Conservation (phyloP, 2,113 vertebrate species). For the Hyperopisus bebe region DNA sequence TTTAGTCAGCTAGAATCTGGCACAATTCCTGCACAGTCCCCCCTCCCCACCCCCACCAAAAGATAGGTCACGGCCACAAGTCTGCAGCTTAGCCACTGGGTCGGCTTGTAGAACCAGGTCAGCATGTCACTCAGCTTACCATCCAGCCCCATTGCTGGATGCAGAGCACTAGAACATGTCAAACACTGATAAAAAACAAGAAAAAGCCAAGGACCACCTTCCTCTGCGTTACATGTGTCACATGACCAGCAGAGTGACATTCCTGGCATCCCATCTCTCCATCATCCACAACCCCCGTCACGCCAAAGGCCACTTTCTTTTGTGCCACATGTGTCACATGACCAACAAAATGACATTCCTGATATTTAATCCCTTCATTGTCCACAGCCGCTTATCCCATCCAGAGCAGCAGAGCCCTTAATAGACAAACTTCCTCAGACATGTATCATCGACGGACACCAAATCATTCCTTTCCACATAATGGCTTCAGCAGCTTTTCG, state of each 20-base stretch:
- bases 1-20: not conserved
- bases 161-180: not conserved
- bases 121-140: not conserved
- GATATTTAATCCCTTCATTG: not conserved
- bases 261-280: not conserved
- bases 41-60: not conserved
- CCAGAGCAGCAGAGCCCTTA: not conserved
- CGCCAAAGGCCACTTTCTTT: not conserved
- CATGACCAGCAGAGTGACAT: not conserved
- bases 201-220: not conserved
- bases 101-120: not conserved
- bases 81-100: not conserved
- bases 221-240: not conserved
- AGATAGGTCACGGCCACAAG: not conserved
- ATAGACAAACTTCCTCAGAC: not conserved
- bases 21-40: not conserved
- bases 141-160: not conserved
- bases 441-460: not conserved
- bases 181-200: not conserved
- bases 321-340: not conserved
- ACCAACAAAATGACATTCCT: not conserved
- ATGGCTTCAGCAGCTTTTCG: constrained; percentile 31
- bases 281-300: not conserved
- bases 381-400: not conserved
- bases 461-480: constrained; percentile 12